Conservation (phyloP, 2,888 invertebrate species). For the Cheilosia pagana region DNA sequence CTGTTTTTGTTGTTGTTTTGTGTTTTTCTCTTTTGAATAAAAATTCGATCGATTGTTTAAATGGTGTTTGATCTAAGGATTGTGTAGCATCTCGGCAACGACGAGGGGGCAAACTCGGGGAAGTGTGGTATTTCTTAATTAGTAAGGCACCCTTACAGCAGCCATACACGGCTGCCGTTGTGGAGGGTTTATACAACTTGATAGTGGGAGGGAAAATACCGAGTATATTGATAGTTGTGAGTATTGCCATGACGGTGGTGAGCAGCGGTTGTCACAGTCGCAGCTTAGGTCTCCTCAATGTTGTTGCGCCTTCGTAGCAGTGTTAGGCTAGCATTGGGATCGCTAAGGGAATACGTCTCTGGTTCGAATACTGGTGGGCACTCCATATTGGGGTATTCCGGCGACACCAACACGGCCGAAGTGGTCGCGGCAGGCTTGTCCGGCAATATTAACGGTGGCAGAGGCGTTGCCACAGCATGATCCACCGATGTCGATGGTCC, state of each 20-base stretch:
- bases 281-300: conserved; percentile 69
- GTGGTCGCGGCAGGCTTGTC: conserved; percentile 61
- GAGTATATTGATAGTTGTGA: conserved; percentile 30
- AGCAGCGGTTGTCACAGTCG: neutral
- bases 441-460: conserved; percentile 71
- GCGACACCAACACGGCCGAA: conserved; percentile 80
- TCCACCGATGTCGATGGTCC: conserved; percentile 51
- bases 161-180: conserved; percentile 37
- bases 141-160: conserved; percentile 68
- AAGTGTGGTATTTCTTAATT: conserved; percentile 50
- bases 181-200: conserved; percentile 53
- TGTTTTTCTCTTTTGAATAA: conserved; percentile 47
- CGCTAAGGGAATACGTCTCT: conserved; percentile 90
- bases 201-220: conserved; percentile 14
- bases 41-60: conserved; percentile 61
- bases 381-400: conserved; percentile 91
- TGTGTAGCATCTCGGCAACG: conserved; percentile 17
- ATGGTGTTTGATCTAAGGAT: conserved; percentile 28
- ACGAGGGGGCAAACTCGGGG: conserved; percentile 30
- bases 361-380: conserved; percentile 94
- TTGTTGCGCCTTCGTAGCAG: conserved; percentile 81
- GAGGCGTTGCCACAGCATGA: conserved; percentile 50
- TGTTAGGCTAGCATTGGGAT: conserved; percentile 82
- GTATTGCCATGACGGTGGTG: conserved; percentile 40
- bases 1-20: conserved; percentile 41